Percentiles rank a stretch among this genome's conserved stretches.
These are phyloP conservation scores for Drosophila pseudoananassae DNA, from an alignment of 1,140 invertebrate genomes.

Conservation along the genomic window DNA sequence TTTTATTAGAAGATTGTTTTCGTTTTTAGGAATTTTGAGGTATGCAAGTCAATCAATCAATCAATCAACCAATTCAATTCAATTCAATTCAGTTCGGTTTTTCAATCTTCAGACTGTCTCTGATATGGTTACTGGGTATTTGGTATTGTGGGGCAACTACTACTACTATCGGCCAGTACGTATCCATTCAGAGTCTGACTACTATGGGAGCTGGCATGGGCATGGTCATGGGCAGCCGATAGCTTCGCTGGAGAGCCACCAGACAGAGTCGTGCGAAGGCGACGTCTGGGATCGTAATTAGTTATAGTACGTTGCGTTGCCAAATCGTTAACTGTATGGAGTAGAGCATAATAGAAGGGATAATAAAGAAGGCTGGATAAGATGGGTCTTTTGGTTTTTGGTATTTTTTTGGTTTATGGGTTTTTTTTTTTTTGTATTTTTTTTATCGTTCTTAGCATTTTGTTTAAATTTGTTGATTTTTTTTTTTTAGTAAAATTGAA, in stretches of 20 bases:
- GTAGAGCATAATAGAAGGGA: slow-evolving; percentile 81
- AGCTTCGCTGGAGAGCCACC: slow-evolving; percentile 58
- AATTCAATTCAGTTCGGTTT: slow-evolving; percentile 30
- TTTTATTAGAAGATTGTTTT: slow-evolving; percentile 52
- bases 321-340: slow-evolving; percentile 82
- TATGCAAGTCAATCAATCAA: slow-evolving; percentile 46
- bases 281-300: slow-evolving; percentile 82
- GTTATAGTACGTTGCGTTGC: slow-evolving; percentile 80
- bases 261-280: slow-evolving; percentile 78
- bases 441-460: slow-evolving; percentile 45
- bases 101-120: slow-evolving; percentile 28
- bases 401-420: slow-evolving; percentile 7
- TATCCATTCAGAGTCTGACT: slow-evolving; percentile 69
- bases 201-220: slow-evolving; percentile 52
- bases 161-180: slow-evolving; percentile 81
- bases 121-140: slow-evolving; percentile 41
- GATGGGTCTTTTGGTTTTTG: slow-evolving; percentile 17
- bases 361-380: slow-evolving; percentile 69
- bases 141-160: slow-evolving; percentile 62
- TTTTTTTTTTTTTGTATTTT: slow-evolving; percentile 8
- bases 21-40: slow-evolving; percentile 39
- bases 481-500: slow-evolving; percentile 70
- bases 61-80: slow-evolving; percentile 38
- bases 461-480: neutral
- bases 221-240: slow-evolving; percentile 50